phyloP scores from a whole-genome alignment of 2,113 vertebrate species.

The Heteronetta atricapilla region DNA sequence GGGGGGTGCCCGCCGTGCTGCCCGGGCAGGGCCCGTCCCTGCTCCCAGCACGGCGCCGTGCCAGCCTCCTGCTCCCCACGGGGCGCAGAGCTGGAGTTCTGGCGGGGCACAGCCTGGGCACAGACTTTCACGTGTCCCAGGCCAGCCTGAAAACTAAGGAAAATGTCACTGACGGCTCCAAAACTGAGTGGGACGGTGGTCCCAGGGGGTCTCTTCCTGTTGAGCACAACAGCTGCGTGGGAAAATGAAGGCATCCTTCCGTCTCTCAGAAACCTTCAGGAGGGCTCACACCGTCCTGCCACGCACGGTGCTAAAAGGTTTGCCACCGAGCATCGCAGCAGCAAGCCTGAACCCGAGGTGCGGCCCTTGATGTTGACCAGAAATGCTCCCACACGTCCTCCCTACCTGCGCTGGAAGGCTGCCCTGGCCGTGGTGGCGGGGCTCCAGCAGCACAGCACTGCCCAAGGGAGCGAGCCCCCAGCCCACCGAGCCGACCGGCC shows the following conservation, averaged over 20 bases:
- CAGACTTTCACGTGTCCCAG: accelerated
- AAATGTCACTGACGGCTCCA: background rate
- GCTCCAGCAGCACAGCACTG: background rate
- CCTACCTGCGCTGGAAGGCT: background rate
- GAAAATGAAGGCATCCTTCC: background rate
- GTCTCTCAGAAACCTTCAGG: background rate
- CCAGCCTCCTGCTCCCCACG: accelerated
- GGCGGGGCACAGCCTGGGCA: accelerated
- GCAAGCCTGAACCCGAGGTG: background rate
- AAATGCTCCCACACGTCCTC: background rate
- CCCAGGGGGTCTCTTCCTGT: background rate
- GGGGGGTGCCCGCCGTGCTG: background rate
- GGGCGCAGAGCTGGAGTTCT: background rate
- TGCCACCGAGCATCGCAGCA: background rate
- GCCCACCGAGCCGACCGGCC: background rate
- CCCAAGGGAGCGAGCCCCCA: background rate
- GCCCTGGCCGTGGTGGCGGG: background rate
- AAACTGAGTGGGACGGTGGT: background rate
- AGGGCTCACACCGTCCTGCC: background rate
- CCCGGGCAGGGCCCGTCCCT: background rate
- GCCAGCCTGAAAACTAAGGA: background rate
- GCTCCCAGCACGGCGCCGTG: background rate
- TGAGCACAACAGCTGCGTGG: background rate
- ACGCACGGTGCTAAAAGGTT: background rate
- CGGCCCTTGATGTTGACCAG: background rate